phyloP scores from a whole-genome alignment of 2,797 vertebrate species.

The Diglossa cyanea region DNA sequence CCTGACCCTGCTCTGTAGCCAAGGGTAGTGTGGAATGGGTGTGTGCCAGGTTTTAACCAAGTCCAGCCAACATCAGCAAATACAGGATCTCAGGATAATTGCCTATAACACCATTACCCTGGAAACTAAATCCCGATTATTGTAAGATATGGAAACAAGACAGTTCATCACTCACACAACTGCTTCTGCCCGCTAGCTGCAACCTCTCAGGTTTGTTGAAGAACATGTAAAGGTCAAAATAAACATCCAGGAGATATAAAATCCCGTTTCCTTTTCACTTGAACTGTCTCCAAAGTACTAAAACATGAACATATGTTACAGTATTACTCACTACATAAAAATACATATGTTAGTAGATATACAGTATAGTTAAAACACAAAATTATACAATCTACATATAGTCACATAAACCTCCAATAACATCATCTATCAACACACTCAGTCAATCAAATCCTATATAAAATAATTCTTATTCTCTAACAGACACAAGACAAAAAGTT shows the following conservation, averaged over 20 bases:
- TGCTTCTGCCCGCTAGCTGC: not conserved
- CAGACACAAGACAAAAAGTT: constrained; percentile 37
- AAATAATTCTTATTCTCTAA: constrained; percentile 9
- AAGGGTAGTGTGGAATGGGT: not conserved
- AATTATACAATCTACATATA: constrained; percentile 48
- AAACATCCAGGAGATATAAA: constrained; percentile 42
- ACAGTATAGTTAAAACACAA: constrained; percentile 54
- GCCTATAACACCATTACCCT: not conserved
- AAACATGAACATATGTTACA: constrained; percentile 63
- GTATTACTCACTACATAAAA: constrained; percentile 68
- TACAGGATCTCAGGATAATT: not conserved
- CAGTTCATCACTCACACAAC: not conserved
- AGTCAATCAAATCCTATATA: constrained; percentile 31
- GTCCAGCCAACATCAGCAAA: not conserved
- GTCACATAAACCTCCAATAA: constrained; percentile 41
- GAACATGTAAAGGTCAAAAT: constrained; percentile 31
- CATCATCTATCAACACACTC: constrained; percentile 30
- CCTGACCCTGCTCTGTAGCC: not conserved
- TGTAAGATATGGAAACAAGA: not conserved
- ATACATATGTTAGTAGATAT: constrained; percentile 66
- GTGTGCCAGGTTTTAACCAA: not conserved
- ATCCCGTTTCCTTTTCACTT: constrained; percentile 41
- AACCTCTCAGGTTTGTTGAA: not conserved
- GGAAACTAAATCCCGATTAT: not conserved
- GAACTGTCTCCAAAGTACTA: constrained; percentile 58